phyloP scores from a whole-genome alignment of 2,888 invertebrate genomes.

The Adelognathus sp. region DNA sequence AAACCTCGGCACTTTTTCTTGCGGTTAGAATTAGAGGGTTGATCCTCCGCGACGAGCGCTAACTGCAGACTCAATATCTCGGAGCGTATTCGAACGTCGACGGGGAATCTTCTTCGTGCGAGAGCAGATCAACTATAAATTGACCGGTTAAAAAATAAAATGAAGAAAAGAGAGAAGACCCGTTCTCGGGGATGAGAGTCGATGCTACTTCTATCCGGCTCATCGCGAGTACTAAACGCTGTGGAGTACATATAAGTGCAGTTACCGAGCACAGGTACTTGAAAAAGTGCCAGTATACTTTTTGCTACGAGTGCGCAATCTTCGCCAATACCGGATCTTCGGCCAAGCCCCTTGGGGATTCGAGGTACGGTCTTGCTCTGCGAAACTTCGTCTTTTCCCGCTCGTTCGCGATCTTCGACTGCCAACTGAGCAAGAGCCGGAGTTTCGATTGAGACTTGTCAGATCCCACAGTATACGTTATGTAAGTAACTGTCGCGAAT shows the following conservation, averaged over 20 bases:
- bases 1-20: conserved; percentile 1
- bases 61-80: conserved; percentile 29
- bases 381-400: not conserved
- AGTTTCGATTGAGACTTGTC: not conserved
- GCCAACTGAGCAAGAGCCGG: not conserved
- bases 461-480: too few relatives aligned
- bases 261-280: not conserved
- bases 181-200: conserved; percentile 3
- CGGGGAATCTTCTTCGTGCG: not conserved
- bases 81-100: conserved; percentile 15
- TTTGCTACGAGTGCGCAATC: not conserved
- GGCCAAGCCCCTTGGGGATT: conserved; percentile 13
- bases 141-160: conserved; percentile 4
- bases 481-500: too few relatives aligned
- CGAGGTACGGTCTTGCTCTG: not conserved
- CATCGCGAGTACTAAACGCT: not conserved
- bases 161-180: conserved; percentile 25
- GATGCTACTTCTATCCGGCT: not conserved
- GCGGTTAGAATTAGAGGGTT: conserved; percentile 28
- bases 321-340: not conserved
- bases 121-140: conserved; percentile 43
- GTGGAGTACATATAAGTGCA: not conserved
- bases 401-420: not conserved
- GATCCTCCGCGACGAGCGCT: not conserved
- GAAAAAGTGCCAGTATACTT: conserved; percentile 37